Evolutionary conservation across 2,797 vertebrate genomes (phyloP), one percentile per base, ranked within the genome.

Genomic region (Danio kyathit): DNA sequence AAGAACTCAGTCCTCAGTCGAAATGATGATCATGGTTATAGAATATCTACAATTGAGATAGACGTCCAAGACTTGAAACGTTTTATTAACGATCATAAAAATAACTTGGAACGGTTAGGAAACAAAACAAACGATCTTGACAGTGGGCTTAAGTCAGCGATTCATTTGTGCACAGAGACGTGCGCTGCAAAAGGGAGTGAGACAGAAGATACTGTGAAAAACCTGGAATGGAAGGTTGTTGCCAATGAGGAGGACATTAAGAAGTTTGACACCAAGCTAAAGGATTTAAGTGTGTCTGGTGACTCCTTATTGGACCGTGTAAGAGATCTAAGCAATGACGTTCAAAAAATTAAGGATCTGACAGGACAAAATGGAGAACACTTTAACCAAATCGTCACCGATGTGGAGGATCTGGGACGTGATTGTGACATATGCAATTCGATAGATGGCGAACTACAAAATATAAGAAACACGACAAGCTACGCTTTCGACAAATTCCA

Each of bases 211-310:
- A 86, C 89, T 0, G 90, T 97, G 51, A 93, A 92, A 76, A 94
- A 92, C n/a, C 84, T 98, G 59, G 89, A 96, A 80, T 95, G 89
- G 91, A 94, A 91, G 79, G 91, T 97, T 10, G 89, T 94, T 79
- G 87, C 94, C 57, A 91, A 92, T 0, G 88, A 95, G 46, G 93
- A 90, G 0, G 89, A 95, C 82, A 94, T 97, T 79, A 88, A 78
- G 46, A 91, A 71, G 71, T 91, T 96, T 78, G 91, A 93, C 86
- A 94, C 94, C 0, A 91, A 74, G 74, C 82, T 97, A 60, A 91
- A 92, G 10, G 89, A 94, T 79, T 85, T 96, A 59, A 91, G 90
- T 0, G 76, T 91, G 6, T 91, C 94, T 0, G 94, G 93, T 9
- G 94, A 94, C 81, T 93, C 95, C 0, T 84, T 92, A 70, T 84